Evolutionary conservation across 1,140 invertebrate species (phyloP).

Genomic region (Heliconius himera): DNA sequence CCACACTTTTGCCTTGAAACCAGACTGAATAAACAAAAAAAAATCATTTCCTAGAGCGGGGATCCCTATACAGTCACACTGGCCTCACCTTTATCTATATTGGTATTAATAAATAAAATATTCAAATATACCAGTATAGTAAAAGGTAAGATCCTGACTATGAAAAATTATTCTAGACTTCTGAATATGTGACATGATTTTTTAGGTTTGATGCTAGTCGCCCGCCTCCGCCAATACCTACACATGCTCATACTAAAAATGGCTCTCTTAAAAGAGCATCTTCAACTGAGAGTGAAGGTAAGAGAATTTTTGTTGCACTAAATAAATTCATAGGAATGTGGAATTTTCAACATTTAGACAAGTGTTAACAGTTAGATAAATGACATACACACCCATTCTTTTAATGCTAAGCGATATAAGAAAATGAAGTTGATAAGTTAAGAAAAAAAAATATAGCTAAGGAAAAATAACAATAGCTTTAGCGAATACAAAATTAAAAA

Average conservation of each 20-base stretch:
- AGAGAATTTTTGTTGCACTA: neutral
- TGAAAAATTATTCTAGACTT: neutral
- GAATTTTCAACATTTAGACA: slow-evolving; percentile 2
- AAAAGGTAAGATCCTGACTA: neutral
- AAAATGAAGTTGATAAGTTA: slow-evolving; percentile 13
- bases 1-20: too few relatives aligned
- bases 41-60: too few relatives aligned
- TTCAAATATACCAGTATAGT: neutral
- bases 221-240: slow-evolving; percentile 43
- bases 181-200: neutral
- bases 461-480: neutral
- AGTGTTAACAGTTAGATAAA: neutral
- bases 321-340: neutral
- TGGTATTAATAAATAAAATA: neutral
- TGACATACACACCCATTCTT: neutral
- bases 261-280: neutral
- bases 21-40: too few relatives aligned
- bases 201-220: slow-evolving; percentile 44
- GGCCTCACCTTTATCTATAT: too few relatives aligned
- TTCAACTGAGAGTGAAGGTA: slow-evolving; percentile 9
- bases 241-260: slow-evolving; percentile 10
- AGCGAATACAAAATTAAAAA: neutral
- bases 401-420: slow-evolving; percentile 21
- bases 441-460: neutral
- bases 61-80: too few relatives aligned